Percentiles rank a stretch among this genome's conserved stretches.
These are phyloP conservation scores for Epinephelus moara DNA, from an alignment of 2,113 vertebrate genomes.

Conservation along the genomic window DNA sequence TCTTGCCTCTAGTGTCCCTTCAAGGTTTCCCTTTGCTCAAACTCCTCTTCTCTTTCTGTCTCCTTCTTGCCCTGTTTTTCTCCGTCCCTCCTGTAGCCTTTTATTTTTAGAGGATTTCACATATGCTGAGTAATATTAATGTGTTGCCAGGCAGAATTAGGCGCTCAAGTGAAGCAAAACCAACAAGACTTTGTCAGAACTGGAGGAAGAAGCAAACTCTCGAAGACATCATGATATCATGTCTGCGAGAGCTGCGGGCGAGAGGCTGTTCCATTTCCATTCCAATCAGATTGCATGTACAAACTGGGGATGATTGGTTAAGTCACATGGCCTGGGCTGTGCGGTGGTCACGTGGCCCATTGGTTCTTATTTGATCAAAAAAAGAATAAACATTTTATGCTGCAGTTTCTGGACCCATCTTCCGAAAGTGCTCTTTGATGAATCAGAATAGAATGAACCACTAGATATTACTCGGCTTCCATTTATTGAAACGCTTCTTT, in stretches of 20 bases:
- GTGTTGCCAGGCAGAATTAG: constrained; percentile 56
- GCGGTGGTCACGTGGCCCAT: constrained; percentile 29
- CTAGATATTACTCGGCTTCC: constrained; percentile 52
- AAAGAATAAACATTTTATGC: constrained; percentile 44
- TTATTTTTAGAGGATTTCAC: constrained; percentile 58
- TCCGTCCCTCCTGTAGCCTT: constrained; percentile 6
- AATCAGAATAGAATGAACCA: constrained; percentile 56
- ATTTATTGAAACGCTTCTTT: constrained; percentile 50
- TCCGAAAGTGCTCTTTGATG: constrained; percentile 54
- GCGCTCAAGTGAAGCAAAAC: constrained; percentile 15
- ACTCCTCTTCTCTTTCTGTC: constrained; percentile 18
- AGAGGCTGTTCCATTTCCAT: constrained; percentile 21
- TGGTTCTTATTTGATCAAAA: constrained; percentile 34
- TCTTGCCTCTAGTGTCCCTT: constrained; percentile 57
- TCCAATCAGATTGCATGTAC: constrained; percentile 44
- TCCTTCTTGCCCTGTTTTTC: constrained; percentile 8
- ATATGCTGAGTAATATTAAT: constrained; percentile 41
- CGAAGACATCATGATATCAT: constrained; percentile 39
- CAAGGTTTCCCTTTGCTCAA: constrained; percentile 37
- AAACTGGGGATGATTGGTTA: constrained; percentile 31
- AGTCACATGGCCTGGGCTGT: constrained; percentile 27
- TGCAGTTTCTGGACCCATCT: not conserved
- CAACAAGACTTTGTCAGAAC: constrained; percentile 36
- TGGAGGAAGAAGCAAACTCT: constrained; percentile 13
- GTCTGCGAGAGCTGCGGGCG: constrained; percentile 23